Evolutionary conservation across 2,113 vertebrate genomes (phyloP).

Genomic region (Pogona vitticeps): DNA sequence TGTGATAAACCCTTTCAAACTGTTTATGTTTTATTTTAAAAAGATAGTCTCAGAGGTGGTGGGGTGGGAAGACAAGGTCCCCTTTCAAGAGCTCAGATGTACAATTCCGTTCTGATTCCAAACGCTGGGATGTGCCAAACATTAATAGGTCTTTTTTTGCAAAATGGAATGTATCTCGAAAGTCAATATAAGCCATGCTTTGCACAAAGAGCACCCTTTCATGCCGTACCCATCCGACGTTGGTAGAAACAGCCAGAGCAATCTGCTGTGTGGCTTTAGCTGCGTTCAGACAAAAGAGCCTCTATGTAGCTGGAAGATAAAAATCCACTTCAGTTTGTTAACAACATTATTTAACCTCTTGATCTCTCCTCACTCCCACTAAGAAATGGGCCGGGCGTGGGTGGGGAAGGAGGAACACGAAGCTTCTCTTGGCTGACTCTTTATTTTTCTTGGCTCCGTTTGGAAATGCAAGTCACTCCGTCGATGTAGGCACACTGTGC

Average conservation of each 20-base stretch:
- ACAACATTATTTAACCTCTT: slow-evolving; percentile 11
- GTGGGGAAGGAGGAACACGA: not conserved
- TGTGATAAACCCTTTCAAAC: not conserved
- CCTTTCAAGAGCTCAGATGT: not conserved
- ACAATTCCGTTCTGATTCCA: not conserved
- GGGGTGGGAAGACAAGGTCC: not conserved
- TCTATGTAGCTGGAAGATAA: slow-evolving; percentile 11
- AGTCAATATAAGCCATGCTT: not conserved
- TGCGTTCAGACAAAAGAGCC: not conserved
- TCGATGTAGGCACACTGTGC: not conserved
- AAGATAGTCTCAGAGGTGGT: not conserved
- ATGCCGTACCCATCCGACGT: not conserved
- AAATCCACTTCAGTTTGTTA: slow-evolving; percentile 18
- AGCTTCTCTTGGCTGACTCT: not conserved
- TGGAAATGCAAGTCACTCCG: not conserved
- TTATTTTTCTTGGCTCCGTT: not conserved
- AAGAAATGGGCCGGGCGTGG: not conserved
- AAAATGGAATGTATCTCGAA: not conserved
- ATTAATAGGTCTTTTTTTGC: not conserved
- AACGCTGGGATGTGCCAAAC: not conserved
- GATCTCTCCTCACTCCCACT: not conserved
- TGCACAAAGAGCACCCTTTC: not conserved
- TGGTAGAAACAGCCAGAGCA: not conserved
- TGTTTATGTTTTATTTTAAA: not conserved
- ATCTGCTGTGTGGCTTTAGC: not conserved